Evolutionary conservation across 2,888 invertebrate genomes (phyloP).

Genomic region (Willowsia nigromaculata): DNA sequence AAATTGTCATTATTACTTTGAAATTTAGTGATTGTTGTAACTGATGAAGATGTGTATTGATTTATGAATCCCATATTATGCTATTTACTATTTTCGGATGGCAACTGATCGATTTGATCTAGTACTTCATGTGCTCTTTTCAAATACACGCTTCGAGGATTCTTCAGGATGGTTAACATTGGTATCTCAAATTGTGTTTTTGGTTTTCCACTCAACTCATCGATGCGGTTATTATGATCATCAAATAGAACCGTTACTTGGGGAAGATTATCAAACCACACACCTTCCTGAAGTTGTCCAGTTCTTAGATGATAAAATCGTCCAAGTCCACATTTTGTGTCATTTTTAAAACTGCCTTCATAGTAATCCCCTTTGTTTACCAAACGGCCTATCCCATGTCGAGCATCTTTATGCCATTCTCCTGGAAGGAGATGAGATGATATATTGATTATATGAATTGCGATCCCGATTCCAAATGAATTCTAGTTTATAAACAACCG

Average conservation of each 20-base stretch:
- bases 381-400: constrained; percentile 75
- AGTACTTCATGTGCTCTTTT: constrained; percentile 74
- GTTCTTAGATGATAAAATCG: constrained; percentile 84
- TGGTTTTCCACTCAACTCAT: constrained; percentile 8
- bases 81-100: constrained; percentile 13
- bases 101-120: constrained; percentile 34
- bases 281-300: constrained; percentile 86
- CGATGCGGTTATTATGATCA: constrained; percentile 56
- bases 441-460: no score
- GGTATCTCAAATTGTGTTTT: constrained; percentile 74
- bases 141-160: constrained; percentile 70
- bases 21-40: background rate
- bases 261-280: constrained; percentile 83
- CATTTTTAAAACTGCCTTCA: constrained; percentile 76
- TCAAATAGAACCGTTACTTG: constrained; percentile 74
- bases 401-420: constrained; percentile 65
- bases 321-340: constrained; percentile 82
- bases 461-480: no score
- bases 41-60: no score
- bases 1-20: no score
- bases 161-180: constrained; percentile 66
- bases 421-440: constrained; percentile 10
- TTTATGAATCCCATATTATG: no score
- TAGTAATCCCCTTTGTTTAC: constrained; percentile 74
- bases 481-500: no score